A percentile compares a stretch with the other conserved stretches of the same genome.
Conservation (phyloP, 1,140 invertebrate genomes). For the Cylas formicarius region DNA sequence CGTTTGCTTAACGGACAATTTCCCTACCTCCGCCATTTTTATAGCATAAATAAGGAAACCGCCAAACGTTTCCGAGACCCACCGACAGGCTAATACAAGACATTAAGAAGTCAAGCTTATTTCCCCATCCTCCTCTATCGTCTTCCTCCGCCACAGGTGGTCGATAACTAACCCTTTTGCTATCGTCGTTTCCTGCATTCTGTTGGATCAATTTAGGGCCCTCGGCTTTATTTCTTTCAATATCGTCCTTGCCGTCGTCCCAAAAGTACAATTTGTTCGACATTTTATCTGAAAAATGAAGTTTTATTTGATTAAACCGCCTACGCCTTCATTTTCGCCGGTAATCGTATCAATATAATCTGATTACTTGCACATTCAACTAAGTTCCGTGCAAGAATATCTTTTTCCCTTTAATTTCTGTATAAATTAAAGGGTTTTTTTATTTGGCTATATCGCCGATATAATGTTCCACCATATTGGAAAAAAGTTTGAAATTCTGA, state of each 20-base stretch:
- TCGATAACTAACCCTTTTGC: slow-evolving; percentile 23
- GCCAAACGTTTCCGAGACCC: slow-evolving; percentile 77
- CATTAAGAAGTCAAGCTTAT: slow-evolving; percentile 48
- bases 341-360: no score
- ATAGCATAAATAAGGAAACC: slow-evolving; percentile 79
- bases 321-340: no score
- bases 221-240: slow-evolving; percentile 1
- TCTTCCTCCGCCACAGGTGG: slow-evolving; percentile 17
- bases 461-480: no score
- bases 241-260: slow-evolving; percentile 19
- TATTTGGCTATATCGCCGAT: no score
- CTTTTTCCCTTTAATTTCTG: no score
- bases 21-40: slow-evolving; percentile 58
- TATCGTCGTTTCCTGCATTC: neutral
- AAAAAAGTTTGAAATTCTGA: no score
- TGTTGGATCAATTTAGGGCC: slow-evolving; percentile 8
- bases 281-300: slow-evolving; percentile 31
- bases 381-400: no score
- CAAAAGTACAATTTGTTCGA: slow-evolving; percentile 30
- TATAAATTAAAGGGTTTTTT: no score
- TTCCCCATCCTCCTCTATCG: slow-evolving; percentile 37
- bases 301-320: no score
- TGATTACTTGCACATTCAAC: no score
- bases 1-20: no score
- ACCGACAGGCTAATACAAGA: slow-evolving; percentile 66